Conservation (phyloP, 2,113 vertebrate species). For the Lichenostomus cassidix region DNA sequence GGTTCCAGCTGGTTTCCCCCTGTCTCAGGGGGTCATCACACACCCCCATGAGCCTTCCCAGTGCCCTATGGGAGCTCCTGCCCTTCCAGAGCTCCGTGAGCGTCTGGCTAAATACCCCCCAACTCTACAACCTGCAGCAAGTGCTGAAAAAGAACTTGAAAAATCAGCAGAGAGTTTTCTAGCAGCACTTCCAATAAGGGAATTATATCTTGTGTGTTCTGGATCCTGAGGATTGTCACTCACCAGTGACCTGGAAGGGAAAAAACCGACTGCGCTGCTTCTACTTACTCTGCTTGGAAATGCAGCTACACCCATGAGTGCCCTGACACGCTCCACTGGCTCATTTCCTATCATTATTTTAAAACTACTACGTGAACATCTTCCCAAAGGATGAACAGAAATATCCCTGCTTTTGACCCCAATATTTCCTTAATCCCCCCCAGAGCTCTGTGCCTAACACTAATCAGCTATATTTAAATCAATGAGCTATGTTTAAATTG, state of each 20-base stretch:
- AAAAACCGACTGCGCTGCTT: not conserved
- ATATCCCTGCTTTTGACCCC: not conserved
- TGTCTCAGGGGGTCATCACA: accelerated
- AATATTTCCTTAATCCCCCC: not conserved
- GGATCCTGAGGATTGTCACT: not conserved
- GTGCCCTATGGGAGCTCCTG: accelerated
- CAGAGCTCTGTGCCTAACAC: not conserved
- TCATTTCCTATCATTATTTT: not conserved
- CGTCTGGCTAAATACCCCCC: accelerated
- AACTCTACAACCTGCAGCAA: not conserved
- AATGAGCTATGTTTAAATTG: not conserved
- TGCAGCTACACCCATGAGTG: not conserved
- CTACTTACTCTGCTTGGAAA: not conserved
- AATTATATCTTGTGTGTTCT: not conserved
- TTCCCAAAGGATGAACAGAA: not conserved
- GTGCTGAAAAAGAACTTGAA: not conserved
- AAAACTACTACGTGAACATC: not conserved
- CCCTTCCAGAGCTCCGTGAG: not conserved
- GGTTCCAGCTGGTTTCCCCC: not conserved
- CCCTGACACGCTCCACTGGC: not conserved
- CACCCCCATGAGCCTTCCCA: not conserved
- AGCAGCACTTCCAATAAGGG: not conserved
- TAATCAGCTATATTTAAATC: not conserved
- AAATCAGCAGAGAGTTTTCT: not conserved
- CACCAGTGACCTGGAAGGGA: not conserved